Percentiles rank a stretch among this genome's conserved stretches.
Conservation (phyloP, 2,888 invertebrate species). For the Xestoiulus laeticollis region DNA sequence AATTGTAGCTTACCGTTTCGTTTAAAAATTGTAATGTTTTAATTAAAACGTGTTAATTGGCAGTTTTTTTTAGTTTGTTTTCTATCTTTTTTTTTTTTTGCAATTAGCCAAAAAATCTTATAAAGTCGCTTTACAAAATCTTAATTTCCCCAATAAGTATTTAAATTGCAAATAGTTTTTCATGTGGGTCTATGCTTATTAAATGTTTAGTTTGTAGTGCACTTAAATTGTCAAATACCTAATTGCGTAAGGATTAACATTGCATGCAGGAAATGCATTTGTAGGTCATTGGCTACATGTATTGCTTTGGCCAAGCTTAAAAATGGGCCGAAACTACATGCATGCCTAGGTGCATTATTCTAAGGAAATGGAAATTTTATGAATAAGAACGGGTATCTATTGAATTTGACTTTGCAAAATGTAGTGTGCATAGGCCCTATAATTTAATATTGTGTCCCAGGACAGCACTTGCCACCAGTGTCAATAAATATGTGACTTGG, state of each 20-base stretch:
- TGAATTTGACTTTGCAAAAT: no score
- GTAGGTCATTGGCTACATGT: constrained; percentile 17
- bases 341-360: background rate
- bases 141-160: background rate
- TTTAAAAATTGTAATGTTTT: background rate
- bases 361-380: background rate
- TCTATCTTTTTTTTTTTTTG: background rate
- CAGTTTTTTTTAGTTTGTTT: background rate
- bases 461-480: no score
- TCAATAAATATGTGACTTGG: no score
- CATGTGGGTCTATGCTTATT: background rate
- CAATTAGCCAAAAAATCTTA: background rate
- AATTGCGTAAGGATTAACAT: background rate
- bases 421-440: no score
- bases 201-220: background rate
- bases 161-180: background rate
- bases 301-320: background rate
- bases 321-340: background rate
- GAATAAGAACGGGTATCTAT: no score
- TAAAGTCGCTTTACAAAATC: background rate
- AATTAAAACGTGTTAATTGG: background rate
- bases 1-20: background rate
- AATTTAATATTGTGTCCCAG: no score
- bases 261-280: background rate
- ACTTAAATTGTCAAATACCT: background rate